Conservation (phyloP, 2,113 vertebrate genomes). For the Sterrhoptilus dennistouni region DNA sequence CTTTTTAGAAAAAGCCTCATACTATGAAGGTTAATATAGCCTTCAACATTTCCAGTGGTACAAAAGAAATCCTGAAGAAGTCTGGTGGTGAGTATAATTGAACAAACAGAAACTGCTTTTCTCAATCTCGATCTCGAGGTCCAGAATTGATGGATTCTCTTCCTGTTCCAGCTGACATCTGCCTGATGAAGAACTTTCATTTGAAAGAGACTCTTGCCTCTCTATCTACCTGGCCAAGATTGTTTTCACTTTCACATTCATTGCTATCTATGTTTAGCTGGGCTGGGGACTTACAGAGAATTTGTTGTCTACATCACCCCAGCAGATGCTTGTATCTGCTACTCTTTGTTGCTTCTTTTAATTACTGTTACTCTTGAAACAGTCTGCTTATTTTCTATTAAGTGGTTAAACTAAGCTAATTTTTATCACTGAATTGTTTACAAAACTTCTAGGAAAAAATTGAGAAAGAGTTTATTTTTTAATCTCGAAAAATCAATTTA, state of each 20-base stretch:
- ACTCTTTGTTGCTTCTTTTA: neutral
- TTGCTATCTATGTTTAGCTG: neutral
- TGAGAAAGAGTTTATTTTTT: neutral
- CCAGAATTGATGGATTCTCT: slow-evolving; percentile 31
- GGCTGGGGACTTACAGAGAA: neutral
- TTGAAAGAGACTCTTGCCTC: neutral
- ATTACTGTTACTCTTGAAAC: neutral
- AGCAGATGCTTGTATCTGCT: neutral
- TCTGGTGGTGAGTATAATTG: slow-evolving; percentile 5
- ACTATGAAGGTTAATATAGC: neutral
- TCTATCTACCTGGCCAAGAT: neutral
- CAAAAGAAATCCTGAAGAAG: slow-evolving; percentile 25
- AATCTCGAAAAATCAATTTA: neutral
- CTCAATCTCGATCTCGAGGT: neutral
- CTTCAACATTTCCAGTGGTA: neutral
- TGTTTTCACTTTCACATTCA: slow-evolving; percentile 6
- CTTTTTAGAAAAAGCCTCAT: neutral
- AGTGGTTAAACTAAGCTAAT: neutral
- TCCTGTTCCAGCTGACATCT: slow-evolving; percentile 36
- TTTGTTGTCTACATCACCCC: neutral
- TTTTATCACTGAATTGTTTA: neutral
- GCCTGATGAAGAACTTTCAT: slow-evolving; percentile 35
- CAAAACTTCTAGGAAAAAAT: neutral
- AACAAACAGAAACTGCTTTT: slow-evolving; percentile 36
- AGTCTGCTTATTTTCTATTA: neutral